Base-by-base conservation (phyloP, 2,113 vertebrate genomes). In the Equus quagga region DNA sequence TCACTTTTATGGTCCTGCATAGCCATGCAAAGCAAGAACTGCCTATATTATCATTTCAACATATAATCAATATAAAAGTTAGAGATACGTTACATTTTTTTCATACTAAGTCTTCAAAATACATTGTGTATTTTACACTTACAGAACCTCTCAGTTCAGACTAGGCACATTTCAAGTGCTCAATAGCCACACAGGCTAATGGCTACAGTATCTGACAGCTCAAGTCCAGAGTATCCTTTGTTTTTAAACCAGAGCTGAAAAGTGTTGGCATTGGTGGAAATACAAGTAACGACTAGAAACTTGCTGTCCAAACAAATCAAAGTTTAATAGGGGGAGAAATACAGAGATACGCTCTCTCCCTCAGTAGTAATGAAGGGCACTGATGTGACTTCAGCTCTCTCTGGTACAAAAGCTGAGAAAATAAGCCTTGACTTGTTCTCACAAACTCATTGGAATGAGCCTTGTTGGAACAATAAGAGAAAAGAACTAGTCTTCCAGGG, bases 361-460 rank as follows among this genome's bases (percentile, higher is more conserved):
- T 92, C 8, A 3, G 2, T 69, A 49, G 15, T 46, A 41, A 85
- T 78, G 51, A 65, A 82, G 96, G 33, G 6, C 14, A 33, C 11
- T 31, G 54, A 18, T 72, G n/a, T 70, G 18, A 83, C 28, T 75
- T 81, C 28, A 49, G 58, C 90, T 95, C 87, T 62, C 75, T 84
- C 23, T 84, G 54, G 64, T 86, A 97, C 9, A 62, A 75, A 69
- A 19, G 15, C 41, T 33, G 36, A 88, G 70, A 96, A 94, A 92
- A 81, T 24, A 87, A 80, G 33, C 41, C 49, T 79, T 44, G 70
- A 91, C 73, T 96, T 93, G 9, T 85, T 95, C 65, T 84, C 94
- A 72, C 49, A 87, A 97, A 90, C 26, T 91, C n/a, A 19, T 3
- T 91, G 81, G 56, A 91, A 89, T 92, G 75, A 84, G 36, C n/a